Base-by-base conservation (phyloP, 2,113 vertebrate species). In the Merops nubicus region DNA sequence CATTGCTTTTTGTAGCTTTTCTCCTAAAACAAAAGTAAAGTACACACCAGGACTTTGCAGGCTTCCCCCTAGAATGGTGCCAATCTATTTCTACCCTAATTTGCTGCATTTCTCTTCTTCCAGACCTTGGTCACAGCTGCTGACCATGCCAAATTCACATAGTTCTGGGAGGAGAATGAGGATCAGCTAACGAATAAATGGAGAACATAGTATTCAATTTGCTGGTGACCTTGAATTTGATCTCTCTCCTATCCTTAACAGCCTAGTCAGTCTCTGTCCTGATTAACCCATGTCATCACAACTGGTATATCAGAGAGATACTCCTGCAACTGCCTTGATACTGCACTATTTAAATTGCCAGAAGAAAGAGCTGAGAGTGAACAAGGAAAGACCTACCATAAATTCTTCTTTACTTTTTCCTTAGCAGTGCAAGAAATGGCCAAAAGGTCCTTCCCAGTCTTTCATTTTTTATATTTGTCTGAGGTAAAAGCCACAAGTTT, bases 401-500 rank as follows among this genome's bases (percentile, higher is more conserved):
- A 86, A 75, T 95, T 76, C 45, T 54, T 63, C 81, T 82, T 95
- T 63, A 63, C 63, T 29, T 95, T 93, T 93, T 65, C 59, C 9
- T 90, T 70, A 72, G 79, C 88, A 78, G 31, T 80, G 74, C 94
- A 95, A 91, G 86, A 45, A 65, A 85, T 76, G 94, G 63, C 70
- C 93, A 85, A 51, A 56, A 90, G 89, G 70, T 96, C 75, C 89
- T 95, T 70, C 59, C 42, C 67, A 75, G 54, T 63, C 29, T 79
- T 89, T 75, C 20, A 64, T 73, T 79, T 92, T 89, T 60, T 70
- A 4, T 73, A 88, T 94, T 97, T 95, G 62, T 96, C 96, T 95
- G 91, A 98, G 96, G 97, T 94, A 97, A 97, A 95, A 97, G 83
- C 79, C 88, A 50, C 84, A 97, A 91, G 84, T 97, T 94, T 98